Percentiles rank a stretch among this genome's conserved stretches.
Evolutionary conservation across 2,113 vertebrate species (phyloP).

Genomic region (Pandion haliaetus): DNA sequence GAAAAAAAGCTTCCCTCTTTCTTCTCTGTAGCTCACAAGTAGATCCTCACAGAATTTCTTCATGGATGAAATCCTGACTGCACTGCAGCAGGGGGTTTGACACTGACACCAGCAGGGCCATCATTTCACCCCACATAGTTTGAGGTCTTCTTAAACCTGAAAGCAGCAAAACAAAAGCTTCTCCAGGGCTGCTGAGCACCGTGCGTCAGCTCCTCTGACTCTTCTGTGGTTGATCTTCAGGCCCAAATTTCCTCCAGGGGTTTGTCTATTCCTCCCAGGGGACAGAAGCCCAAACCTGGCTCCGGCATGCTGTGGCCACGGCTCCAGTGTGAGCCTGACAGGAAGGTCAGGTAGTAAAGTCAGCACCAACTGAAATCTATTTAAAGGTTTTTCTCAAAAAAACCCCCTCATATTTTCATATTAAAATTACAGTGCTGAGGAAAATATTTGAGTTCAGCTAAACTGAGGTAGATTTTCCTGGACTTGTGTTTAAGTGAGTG

Average conservation of each 20-base stretch:
- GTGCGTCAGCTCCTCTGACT: background rate
- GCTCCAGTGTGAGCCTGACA: background rate
- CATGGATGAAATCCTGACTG: background rate
- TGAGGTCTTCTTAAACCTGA: background rate
- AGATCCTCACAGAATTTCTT: background rate
- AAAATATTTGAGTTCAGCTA: background rate
- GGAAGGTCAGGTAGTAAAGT: background rate
- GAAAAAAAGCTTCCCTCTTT: background rate
- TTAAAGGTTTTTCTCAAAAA: background rate
- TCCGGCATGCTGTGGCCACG: fast-evolving
- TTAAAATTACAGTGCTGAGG: background rate
- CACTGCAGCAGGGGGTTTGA: background rate
- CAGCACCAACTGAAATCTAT: background rate
- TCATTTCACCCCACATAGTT: background rate
- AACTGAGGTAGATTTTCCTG: background rate
- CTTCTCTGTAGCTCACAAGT: background rate
- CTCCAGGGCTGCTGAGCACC: background rate
- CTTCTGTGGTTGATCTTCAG: background rate
- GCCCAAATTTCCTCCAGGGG: background rate
- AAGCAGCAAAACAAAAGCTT: background rate
- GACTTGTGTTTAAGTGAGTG: background rate
- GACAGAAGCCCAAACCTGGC: background rate
- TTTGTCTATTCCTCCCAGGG: background rate
- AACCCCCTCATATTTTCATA: background rate
- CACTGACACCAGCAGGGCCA: background rate